These are phyloP conservation scores for Kryphioiulus occultus DNA, from an alignment of 2,888 invertebrate genomes.

Conservation along the genomic window DNA sequence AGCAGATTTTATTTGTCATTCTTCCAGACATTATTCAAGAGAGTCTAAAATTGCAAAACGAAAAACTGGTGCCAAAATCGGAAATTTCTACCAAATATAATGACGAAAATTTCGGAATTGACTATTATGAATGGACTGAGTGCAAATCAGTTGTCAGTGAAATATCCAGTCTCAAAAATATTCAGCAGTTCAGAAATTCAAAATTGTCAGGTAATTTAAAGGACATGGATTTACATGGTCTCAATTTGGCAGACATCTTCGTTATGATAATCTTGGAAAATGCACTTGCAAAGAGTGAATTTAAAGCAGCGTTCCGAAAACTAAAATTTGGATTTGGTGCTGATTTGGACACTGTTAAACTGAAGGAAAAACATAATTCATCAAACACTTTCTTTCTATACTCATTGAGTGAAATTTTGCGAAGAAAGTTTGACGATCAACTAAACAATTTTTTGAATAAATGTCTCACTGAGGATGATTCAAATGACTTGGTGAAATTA, in stretches of 20 bases:
- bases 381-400: not conserved
- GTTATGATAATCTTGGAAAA: not conserved
- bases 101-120: no score
- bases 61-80: no score
- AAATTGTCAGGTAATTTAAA: not conserved
- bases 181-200: no score
- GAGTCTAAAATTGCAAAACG: no score
- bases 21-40: not conserved
- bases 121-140: no score
- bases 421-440: not conserved
- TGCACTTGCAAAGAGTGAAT: not conserved
- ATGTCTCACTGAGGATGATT: not conserved
- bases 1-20: not conserved
- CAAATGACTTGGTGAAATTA: not conserved
- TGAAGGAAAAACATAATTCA: not conserved
- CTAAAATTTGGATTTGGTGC: not conserved
- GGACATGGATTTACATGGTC: not conserved
- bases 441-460: not conserved
- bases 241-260: not conserved
- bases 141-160: not conserved
- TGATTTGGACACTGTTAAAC: not conserved
- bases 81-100: no score
- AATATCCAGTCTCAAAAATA: not conserved
- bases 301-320: not conserved
- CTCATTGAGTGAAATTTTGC: not conserved